A percentile compares a stretch with the other conserved stretches of the same genome.
Evolutionary conservation across 1,140 invertebrate genomes (phyloP).

Genomic region (Philotrypesis tridentata): DNA sequence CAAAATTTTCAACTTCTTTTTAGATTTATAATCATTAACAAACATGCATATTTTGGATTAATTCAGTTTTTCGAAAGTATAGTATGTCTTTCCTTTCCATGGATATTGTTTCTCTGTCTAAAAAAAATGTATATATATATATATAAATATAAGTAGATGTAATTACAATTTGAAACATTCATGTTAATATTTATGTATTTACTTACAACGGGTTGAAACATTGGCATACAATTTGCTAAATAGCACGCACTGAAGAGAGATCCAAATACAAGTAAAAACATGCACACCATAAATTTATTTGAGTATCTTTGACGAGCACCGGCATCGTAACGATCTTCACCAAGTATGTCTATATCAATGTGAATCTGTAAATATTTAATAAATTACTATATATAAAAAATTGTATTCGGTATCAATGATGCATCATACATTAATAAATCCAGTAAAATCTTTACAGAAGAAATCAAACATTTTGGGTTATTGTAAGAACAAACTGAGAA

Average conservation of each 20-base stretch:
- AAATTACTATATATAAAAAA: too few species aligned
- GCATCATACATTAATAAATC: too few species aligned
- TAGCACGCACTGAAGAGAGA: not conserved
- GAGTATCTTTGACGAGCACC: not conserved
- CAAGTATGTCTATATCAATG: constrained; percentile 17
- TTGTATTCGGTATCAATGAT: too few species aligned
- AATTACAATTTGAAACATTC: not conserved
- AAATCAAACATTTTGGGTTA: too few species aligned
- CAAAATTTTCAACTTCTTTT: too few species aligned
- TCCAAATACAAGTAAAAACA: constrained; percentile 19
- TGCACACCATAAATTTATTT: not conserved
- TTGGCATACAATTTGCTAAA: not conserved
- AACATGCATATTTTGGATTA: not conserved
- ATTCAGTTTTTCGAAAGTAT: constrained; percentile 27
- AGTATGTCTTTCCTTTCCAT: constrained; percentile 25
- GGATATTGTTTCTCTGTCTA: constrained; percentile 47
- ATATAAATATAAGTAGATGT: not conserved
- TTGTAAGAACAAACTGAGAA: too few species aligned
- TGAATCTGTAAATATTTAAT: constrained; percentile 36
- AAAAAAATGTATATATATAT: constrained; percentile 10
- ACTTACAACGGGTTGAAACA: constrained; percentile 41
- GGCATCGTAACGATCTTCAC: constrained; percentile 14
- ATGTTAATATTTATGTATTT: not conserved
- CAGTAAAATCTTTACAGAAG: too few species aligned
- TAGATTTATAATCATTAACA: not conserved